Base-by-base conservation (phyloP, 2,113 vertebrate species). In the Ceyx melanurus region DNA sequence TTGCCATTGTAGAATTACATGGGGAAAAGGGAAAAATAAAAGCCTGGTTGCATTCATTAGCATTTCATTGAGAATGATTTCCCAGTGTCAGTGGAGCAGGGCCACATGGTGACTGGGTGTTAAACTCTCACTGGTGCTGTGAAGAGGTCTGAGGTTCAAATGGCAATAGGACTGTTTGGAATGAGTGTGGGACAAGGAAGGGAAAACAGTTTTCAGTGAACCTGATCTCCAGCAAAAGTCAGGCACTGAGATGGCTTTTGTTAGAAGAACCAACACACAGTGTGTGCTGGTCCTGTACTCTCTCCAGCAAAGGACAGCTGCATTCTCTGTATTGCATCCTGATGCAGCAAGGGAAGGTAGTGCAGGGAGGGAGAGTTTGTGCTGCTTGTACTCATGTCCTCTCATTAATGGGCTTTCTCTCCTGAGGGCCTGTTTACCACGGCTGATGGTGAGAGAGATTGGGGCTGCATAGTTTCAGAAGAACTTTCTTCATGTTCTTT, bases 401-500 rank as follows among this genome's bases (percentile, higher is more conserved):
- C 48, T 81, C 40, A 23, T 28, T 42, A 86, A 56, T 19, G 17
- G 12, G 74, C 37, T 60, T 58, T 75, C 67, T 90, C 37, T 37
- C 3, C 2, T 46, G n/a, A 78, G 61, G 35, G 48, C 10, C 43
- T 10, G 4, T 80, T 89, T 86, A 57, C 46, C 17, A 20, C 33
- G 21, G 68, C 86, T 76, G 37, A 82, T 88, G 22, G 25, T 92
- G 26, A 46, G 11, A 87, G 83, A 45, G 42, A 73, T 92, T 43
- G 43, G 62, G 46, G 74, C 66, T 83, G 56, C 42, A 37, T 26
- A 70, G 81, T 78, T 90, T 74, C 46, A 64, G 51, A 84, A 42
- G 61, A 94, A 74, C 43, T 77, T 90, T 88, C 58, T 82, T 95
- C 73, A 86, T 75, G 71, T 86, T 65, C 72, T 91, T 92, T 92